Base-by-base conservation (phyloP, 92 coral and sea anemone species). In the Palythoa grandis region DNA sequence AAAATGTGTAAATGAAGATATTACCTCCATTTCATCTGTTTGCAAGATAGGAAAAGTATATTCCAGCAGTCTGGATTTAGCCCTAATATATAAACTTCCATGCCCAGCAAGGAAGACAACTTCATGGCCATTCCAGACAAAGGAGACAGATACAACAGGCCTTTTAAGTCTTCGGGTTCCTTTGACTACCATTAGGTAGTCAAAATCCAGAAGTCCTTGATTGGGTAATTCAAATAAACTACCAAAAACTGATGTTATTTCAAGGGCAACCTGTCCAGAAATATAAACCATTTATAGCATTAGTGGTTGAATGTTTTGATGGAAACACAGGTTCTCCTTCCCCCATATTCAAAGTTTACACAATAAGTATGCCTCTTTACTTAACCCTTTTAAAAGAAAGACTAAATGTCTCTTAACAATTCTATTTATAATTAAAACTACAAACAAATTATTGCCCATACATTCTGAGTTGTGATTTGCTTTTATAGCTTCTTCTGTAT, bases 321-420 rank as follows among this genome's bases (percentile, higher is more conserved):
- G 6, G 68, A 61, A 61, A 61, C 68, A 61, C 23, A 61, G 68
- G 68, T 61, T 61, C 68, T 24, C 68, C 68, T 61, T 61, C 68
- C 68, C 20, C 68, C 68, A 19, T 24, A 61, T 61, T 61, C 68
- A 61, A 61, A 61, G 17, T 61, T 61, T 61, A 23, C 68, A 61
- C 23, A 61, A 61, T 61, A 10, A 61, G 68, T 61, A 61, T 17
- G 68, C 10, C 20, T 17, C 65, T 58, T 20, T 58, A 58, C 65
- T 58, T 58, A 61, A 61, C 68, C 68, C 68, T 61, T 61, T 61
- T 61, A 61, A 61, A 61, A 61, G 68, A 61, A 61, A 61, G 68
- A 61, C 20, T 61, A 24, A 61, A 61, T 61, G 68, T 61, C 68
- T 10, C 68, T 61, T 61, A 61, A 40, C 3, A 7, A 19, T 61